Evolutionary conservation across 2,888 invertebrate genomes (phyloP), one percentile per base, ranked within the genome.

Genomic region (Ichneumon xanthorius): DNA sequence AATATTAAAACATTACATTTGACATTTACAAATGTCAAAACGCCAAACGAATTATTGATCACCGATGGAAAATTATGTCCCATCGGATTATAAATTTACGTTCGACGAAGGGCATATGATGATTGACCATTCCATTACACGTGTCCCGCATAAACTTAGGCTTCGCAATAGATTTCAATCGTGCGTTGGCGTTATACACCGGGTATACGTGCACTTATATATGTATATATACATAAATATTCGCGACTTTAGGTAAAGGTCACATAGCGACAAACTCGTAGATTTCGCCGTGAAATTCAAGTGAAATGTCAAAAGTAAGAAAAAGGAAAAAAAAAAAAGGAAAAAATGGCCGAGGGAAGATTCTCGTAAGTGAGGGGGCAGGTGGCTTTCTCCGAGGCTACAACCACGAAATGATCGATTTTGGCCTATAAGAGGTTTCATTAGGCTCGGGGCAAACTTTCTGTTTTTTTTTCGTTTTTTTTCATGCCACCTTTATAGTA

Each of bases 141-240:
- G 63, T 48, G 50, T 48, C 26, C 16, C 26, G 30, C 61, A 26
- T 26, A 45, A n/a, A 26, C 4, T 40, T 45, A 63, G n/a, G 58
- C 26, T 48, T 45, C 9, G 61, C 61, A 48, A 63, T 48, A 30
- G 48, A 30, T 63, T 63, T 63, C 11, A 63, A 19, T 75, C 30
- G 48, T 50, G 75, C 75, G 75, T 75, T 63, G 75, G 63, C 75
- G 75, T 75, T 48, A 11, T 65, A 70, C 58, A 40, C 30, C 7
- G 37, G n/a, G 58, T 84, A 86, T 87, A 86, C 82, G 85, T 80
- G 77, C 22, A 67, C 65, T 45, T 82, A 30, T 26, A 30, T 26
- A 26, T 30, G 5, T 11, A 61, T 1, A 61, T 22, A 26, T 16
- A 63, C 6, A 33, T 16, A 33, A 2, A 33, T 30, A 30, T 30